These are phyloP conservation scores for Progne subis DNA, from an alignment of 2,113 vertebrate species.

Conservation along the genomic window DNA sequence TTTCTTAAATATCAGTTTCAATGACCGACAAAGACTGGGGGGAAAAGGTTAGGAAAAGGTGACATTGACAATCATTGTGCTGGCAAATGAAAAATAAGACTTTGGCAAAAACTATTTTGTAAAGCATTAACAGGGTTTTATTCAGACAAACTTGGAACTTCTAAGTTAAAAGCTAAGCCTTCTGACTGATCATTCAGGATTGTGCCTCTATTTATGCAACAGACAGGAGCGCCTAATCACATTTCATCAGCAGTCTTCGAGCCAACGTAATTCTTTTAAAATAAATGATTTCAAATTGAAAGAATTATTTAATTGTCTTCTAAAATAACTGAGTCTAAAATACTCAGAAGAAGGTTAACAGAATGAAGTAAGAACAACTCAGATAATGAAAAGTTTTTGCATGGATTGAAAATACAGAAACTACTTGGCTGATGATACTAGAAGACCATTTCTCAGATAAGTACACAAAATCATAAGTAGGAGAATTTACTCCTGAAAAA, in stretches of 20 bases:
- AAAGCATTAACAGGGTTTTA: background rate
- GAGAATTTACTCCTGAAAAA: background rate
- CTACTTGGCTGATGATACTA: background rate
- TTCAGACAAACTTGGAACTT: background rate
- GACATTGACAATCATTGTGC: background rate
- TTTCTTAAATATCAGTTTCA: background rate
- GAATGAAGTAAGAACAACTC: background rate
- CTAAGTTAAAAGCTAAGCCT: background rate
- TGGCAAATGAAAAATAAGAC: background rate
- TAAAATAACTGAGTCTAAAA: background rate
- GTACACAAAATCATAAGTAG: background rate
- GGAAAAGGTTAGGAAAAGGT: background rate
- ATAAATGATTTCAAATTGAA: background rate
- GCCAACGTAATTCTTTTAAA: background rate
- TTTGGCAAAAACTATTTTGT: background rate
- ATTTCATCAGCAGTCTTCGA: background rate
- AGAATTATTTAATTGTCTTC: background rate
- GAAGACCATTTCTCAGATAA: background rate
- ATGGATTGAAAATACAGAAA: background rate
- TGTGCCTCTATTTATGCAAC: constrained; percentile 1
- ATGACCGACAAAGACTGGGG: background rate
- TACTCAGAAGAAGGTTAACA: background rate
- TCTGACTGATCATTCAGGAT: background rate
- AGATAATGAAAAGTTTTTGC: background rate
- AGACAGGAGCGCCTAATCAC: constrained; percentile 11